These are phyloP conservation scores for Gambusia holbrooki DNA, from an alignment of 2,113 vertebrate species.

Conservation along the genomic window DNA sequence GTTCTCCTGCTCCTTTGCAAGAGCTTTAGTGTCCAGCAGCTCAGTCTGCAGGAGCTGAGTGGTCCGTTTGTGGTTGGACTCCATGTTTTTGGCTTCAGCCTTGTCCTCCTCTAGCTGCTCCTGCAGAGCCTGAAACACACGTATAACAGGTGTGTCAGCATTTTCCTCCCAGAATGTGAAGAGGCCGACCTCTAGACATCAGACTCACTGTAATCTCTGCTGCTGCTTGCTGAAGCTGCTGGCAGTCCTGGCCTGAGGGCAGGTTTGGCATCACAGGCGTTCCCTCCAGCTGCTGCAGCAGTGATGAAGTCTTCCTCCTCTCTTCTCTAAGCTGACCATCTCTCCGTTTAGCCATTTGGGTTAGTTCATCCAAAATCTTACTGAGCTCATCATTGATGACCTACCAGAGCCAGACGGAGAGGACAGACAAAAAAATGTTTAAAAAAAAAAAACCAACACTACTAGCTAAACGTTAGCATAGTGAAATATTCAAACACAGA, in stretches of 20 bases:
- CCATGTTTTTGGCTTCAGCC: slow-evolving; percentile 51
- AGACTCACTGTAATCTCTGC: slow-evolving; percentile 54
- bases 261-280: slow-evolving; percentile 35
- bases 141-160: too few relatives aligned
- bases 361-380: slow-evolving; percentile 23
- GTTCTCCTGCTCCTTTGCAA: slow-evolving; percentile 76
- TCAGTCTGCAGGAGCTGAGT: slow-evolving; percentile 69
- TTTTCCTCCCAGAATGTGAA: too few relatives aligned
- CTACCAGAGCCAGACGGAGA: slow-evolving; percentile 22
- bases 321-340: slow-evolving; percentile 52
- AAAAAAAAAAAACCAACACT: background rate
- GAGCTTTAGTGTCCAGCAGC: slow-evolving; percentile 68
- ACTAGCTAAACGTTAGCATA: background rate
- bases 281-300: slow-evolving; percentile 56
- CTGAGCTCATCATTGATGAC: slow-evolving; percentile 1
- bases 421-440: background rate
- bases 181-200: too few relatives aligned
- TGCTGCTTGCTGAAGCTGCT: slow-evolving; percentile 52
- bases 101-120: slow-evolving; percentile 72
- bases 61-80: slow-evolving; percentile 71
- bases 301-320: slow-evolving; percentile 47
- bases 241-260: slow-evolving; percentile 56
- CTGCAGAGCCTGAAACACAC: slow-evolving; percentile 62
- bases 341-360: slow-evolving; percentile 23
- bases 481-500: background rate